Conservation (phyloP, 1,140 invertebrate genomes). For the Zaprionus tsacasi region DNA sequence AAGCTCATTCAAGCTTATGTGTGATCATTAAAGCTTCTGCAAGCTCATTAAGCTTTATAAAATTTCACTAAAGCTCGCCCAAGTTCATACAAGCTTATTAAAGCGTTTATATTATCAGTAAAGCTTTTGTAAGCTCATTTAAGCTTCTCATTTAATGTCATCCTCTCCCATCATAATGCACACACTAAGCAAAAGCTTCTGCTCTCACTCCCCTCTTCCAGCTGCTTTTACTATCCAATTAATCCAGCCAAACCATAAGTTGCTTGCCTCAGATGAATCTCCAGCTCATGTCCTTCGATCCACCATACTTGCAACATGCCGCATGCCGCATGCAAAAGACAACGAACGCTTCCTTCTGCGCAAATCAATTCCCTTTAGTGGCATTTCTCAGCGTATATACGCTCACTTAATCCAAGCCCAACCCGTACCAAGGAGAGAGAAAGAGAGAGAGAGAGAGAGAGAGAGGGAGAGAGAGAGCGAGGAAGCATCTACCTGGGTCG, state of each 20-base stretch:
- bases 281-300: background rate
- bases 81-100: no score
- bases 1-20: background rate
- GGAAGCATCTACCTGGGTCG: slow-evolving; percentile 7
- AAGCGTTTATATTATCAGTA: no score
- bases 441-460: no score
- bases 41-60: background rate
- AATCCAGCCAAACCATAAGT: background rate
- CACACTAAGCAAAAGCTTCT: background rate
- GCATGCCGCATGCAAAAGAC: slow-evolving; percentile 4
- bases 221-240: background rate
- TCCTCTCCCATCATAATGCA: no score
- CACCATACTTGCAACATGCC: background rate
- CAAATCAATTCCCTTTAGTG: slow-evolving; percentile 81
- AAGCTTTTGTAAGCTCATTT: background rate
- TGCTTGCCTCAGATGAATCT: background rate
- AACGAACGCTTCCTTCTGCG: slow-evolving; percentile 22
- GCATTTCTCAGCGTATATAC: slow-evolving; percentile 50
- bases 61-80: no score
- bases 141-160: no score
- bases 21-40: background rate
- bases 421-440: no score
- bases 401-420: slow-evolving; percentile 46
- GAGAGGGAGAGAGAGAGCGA: background rate
- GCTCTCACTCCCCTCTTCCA: no score